Conservation (phyloP, 2,888 invertebrate species). For the Branchellion lobata region DNA sequence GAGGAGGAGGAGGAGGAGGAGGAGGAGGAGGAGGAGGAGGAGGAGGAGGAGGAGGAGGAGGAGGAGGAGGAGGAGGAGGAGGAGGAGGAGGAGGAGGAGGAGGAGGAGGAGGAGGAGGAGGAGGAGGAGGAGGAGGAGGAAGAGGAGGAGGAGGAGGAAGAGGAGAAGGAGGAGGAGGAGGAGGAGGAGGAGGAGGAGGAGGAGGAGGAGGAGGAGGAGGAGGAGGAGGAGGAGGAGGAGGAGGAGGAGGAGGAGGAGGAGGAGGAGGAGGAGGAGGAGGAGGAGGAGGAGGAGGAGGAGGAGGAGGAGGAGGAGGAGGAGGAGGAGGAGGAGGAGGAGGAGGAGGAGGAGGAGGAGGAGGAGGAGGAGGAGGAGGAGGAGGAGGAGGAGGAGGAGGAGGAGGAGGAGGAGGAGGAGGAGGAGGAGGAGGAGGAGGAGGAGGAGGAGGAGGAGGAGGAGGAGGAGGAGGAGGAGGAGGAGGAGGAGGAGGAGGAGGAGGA, state of each 20-base stretch:
- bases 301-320: background rate
- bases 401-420: background rate
- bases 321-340: background rate
- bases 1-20: background rate
- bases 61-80: background rate
- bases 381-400: background rate
- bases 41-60: background rate
- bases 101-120: background rate
- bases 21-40: background rate
- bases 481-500: background rate
- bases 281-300: background rate
- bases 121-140: background rate
- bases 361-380: background rate
- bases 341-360: background rate
- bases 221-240: background rate
- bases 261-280: constrained; percentile 12
- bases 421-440: constrained; percentile 17
- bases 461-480: background rate
- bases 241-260: background rate
- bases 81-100: background rate
- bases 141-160: background rate
- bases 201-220: background rate
- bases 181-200: background rate
- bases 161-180: background rate
- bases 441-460: background rate